Evolutionary conservation across 64 coral and sea anemone species (phyloP).

Genomic region (Stylophora pistillata): DNA sequence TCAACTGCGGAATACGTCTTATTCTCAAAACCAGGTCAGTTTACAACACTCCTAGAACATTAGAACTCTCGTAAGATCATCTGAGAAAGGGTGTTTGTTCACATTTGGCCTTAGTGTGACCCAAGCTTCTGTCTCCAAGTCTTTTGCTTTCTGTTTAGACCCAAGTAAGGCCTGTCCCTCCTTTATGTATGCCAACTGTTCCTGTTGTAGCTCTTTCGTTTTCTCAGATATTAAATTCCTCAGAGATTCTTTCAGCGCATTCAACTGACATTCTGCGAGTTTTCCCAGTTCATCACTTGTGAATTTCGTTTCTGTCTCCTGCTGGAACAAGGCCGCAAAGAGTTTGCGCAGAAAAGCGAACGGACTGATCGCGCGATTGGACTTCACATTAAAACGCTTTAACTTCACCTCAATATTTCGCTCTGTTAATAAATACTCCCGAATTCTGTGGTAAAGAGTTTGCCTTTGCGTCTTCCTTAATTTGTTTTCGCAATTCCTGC

Average conservation of each 20-base stretch:
- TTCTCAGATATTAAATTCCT: neutral
- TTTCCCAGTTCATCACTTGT: neutral
- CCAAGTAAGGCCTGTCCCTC: neutral
- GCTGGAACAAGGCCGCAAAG: slow-evolving; percentile 2
- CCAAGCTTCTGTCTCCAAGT: slow-evolving; percentile 10
- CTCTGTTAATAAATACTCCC: neutral
- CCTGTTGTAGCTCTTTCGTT: neutral
- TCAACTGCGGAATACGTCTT: neutral
- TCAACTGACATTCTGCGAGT: slow-evolving; percentile 6
- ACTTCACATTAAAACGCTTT: slow-evolving; percentile 15
- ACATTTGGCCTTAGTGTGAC: slow-evolving; percentile 1
- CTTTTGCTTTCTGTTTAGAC: slow-evolving; percentile 15
- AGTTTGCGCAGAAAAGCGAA: slow-evolving; percentile 29
- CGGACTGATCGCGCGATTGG: neutral
- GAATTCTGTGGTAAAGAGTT: slow-evolving; percentile 8
- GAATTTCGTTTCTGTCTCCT: slow-evolving; percentile 5
- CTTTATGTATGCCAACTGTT: neutral
- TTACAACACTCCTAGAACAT: slow-evolving; percentile 11
- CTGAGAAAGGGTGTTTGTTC: slow-evolving; percentile 8
- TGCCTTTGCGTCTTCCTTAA: neutral
- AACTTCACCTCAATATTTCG: slow-evolving; percentile 22
- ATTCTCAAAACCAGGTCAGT: neutral
- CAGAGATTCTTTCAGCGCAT: neutral
- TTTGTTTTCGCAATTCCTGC: slow-evolving; percentile 4
- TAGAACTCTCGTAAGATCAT: slow-evolving; percentile 31